phyloP scores from a whole-genome alignment of 2,113 vertebrate genomes.

The Pionites leucogaster region DNA sequence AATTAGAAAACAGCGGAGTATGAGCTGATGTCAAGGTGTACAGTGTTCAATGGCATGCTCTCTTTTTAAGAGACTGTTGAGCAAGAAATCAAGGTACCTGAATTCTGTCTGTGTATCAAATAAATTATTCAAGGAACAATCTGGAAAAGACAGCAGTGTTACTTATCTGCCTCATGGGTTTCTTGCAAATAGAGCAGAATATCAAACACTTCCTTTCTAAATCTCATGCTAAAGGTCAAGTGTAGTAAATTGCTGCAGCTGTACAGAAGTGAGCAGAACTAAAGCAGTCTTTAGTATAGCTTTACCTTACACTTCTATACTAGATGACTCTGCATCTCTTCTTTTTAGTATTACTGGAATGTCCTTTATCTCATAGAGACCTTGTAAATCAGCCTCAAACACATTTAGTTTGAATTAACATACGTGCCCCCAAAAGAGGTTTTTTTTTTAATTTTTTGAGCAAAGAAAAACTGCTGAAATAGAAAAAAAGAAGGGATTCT shows the following conservation, averaged over 20 bases:
- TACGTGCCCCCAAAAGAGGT: neutral
- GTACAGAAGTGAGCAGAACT: neutral
- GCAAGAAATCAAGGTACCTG: neutral
- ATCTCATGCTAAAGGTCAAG: slow-evolving; percentile 61
- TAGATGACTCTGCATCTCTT: neutral
- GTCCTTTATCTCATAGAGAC: neutral
- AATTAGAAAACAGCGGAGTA: neutral
- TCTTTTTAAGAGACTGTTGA: neutral
- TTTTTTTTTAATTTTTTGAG: neutral
- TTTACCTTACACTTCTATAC: neutral
- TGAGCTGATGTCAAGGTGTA: neutral
- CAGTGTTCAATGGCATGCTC: neutral
- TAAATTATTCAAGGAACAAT: slow-evolving; percentile 39
- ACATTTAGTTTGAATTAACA: neutral
- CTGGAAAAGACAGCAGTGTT: slow-evolving; percentile 8
- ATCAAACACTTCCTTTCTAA: slow-evolving; percentile 49
- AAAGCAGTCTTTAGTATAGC: neutral
- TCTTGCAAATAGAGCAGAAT: slow-evolving; percentile 28
- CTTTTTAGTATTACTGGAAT: neutral
- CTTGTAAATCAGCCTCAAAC: neutral
- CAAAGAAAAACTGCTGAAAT: neutral
- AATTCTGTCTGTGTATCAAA: slow-evolving; percentile 7
- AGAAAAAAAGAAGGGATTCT: neutral
- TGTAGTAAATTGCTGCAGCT: slow-evolving; percentile 35
- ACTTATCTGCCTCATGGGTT: slow-evolving; percentile 20